Evolutionary conservation across 2,113 vertebrate genomes (phyloP), one percentile per base, ranked within the genome.

Genomic region (Pristiophorus japonicus): DNA sequence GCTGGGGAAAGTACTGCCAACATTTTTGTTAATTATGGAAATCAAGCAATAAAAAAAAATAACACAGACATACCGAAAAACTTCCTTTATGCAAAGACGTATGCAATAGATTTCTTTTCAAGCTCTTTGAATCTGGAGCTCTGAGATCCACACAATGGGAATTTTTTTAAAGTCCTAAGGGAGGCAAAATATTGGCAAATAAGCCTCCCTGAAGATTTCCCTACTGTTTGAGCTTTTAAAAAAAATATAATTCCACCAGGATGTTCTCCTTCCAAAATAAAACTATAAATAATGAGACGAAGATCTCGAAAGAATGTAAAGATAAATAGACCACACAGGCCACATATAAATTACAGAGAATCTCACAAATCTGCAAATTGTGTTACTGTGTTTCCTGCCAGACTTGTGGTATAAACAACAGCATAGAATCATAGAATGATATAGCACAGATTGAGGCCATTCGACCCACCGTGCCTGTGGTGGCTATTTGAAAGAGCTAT

Each of bases 11-110:
- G 51, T 24, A 34, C 20, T 94, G 93, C 65, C 93, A 94, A 94
- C 93, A 51, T 94, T 94, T 94, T 70, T 30, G 66, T 73, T 94
- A 94, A 70, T 94, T 94, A 94, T 73, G 93, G 66, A 70, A 70
- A 94, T 70, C 24, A 16, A 16, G 93, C 45, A 94, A 94, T 51
- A 70, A 47, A 70, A 67, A 66, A 66, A 67, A 67, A 70, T 22
- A 18, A 1, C 59, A 45, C 93, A 70, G 4, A 73, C 93, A 51
- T 51, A 73, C 45, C 45, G 24, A 92, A 92, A 67, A 34, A 94
- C 18, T 47, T 47, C 91, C 38, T 42, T 66, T 94, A 30, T 70
- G 42, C 24, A 51, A 51, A 51, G 66, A 38, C 16, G 16, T 38
- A 38, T 92, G 3, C 30, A 65, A 62, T 24, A 0, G 91, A 42